Evolutionary conservation across 2,797 vertebrate genomes (phyloP).

Genomic region (Parambassis ranga): DNA sequence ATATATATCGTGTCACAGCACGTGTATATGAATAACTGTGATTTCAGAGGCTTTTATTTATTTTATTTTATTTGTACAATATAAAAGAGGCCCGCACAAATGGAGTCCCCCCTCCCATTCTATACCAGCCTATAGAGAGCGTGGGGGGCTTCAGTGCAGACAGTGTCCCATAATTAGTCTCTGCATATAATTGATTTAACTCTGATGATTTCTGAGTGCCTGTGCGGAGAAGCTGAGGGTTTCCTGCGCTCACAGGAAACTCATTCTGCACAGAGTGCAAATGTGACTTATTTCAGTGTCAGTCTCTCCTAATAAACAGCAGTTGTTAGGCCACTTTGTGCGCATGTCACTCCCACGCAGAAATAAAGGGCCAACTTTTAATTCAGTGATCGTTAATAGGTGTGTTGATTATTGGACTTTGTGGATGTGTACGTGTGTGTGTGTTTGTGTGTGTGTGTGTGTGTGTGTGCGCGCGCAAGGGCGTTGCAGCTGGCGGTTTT

Average conservation of each 20-base stretch:
- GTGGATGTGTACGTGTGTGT: constrained; percentile 12
- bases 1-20: neutral
- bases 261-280: constrained; percentile 39
- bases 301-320: too few species aligned
- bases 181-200: constrained; percentile 67
- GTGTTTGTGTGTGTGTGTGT: constrained; percentile 1
- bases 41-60: constrained; percentile 1
- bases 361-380: neutral
- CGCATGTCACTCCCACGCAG: too few species aligned
- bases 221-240: neutral
- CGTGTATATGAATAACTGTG: too few species aligned
- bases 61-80: constrained; percentile 10
- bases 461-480: constrained; percentile 22
- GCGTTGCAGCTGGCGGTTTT: constrained; percentile 46
- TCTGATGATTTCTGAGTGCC: constrained; percentile 42
- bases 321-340: constrained; percentile 12
- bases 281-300: too few species aligned
- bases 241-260: constrained; percentile 48
- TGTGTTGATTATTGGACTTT: neutral
- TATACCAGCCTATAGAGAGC: constrained; percentile 31
- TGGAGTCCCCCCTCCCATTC: neutral
- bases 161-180: constrained; percentile 67
- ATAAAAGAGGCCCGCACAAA: neutral
- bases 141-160: constrained; percentile 37
- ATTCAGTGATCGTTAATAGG: neutral